Percentiles rank a stretch among this genome's conserved stretches.
These are phyloP conservation scores for Prunella fulvescens DNA, from an alignment of 2,113 vertebrate genomes.

Conservation along the genomic window DNA sequence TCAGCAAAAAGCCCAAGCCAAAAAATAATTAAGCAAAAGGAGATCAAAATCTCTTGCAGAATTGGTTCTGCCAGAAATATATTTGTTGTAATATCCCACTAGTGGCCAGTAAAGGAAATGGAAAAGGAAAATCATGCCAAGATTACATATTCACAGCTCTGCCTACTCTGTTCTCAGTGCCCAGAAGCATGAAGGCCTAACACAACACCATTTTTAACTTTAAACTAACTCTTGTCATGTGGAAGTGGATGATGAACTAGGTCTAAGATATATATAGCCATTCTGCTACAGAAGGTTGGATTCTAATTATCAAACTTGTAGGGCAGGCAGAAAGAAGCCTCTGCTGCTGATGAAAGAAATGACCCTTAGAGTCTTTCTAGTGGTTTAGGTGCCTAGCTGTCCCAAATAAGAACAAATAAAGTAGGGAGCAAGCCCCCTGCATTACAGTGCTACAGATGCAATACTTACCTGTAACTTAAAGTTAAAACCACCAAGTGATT, in stretches of 20 bases:
- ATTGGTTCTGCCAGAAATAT: constrained; percentile 54
- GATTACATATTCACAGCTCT: constrained; percentile 61
- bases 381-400: not conserved
- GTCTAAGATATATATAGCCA: constrained; percentile 38
- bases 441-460: not conserved
- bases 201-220: constrained; percentile 68
- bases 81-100: constrained; percentile 63
- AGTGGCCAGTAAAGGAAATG: constrained; percentile 66
- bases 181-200: constrained; percentile 55
- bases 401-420: not conserved
- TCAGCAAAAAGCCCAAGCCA: not conserved
- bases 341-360: not conserved
- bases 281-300: constrained; percentile 29
- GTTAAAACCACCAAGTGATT: not conserved
- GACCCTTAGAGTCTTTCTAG: not conserved
- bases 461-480: not conserved
- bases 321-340: constrained; percentile 25
- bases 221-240: constrained; percentile 61
- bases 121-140: constrained; percentile 65
- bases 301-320: constrained; percentile 21
- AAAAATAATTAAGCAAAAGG: constrained; percentile 34
- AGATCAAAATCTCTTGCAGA: constrained; percentile 14
- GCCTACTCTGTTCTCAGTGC: constrained; percentile 59
- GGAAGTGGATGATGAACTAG: constrained; percentile 59
- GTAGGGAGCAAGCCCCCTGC: not conserved